Conservation (phyloP, 2,113 vertebrate species). For the Lipophrys pholis region DNA sequence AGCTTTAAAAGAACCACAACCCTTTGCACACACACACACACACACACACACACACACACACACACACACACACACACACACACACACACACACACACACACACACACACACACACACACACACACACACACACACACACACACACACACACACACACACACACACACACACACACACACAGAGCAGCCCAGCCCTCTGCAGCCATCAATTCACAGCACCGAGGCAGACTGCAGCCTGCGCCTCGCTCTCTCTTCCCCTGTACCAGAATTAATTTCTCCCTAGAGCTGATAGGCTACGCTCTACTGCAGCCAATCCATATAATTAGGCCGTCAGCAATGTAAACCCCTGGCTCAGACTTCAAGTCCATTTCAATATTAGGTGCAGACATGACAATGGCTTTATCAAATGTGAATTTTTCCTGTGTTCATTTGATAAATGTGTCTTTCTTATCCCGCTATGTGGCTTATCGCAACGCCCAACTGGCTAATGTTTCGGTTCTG, state of each 20-base stretch:
- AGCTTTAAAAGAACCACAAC: slow-evolving; percentile 65
- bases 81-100: slow-evolving; percentile 6
- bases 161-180: slow-evolving; percentile 25
- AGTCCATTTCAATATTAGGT: slow-evolving; percentile 79
- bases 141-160: slow-evolving; percentile 1
- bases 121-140: slow-evolving; percentile 12
- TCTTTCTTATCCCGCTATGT: slow-evolving; percentile 30
- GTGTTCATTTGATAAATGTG: slow-evolving; percentile 64
- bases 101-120: slow-evolving; percentile 5
- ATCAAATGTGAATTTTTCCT: slow-evolving; percentile 68
- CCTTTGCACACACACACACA: neutral
- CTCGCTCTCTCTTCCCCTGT: slow-evolving; percentile 55
- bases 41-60: slow-evolving; percentile 14
- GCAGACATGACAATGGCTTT: slow-evolving; percentile 78
- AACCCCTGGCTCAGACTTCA: slow-evolving; percentile 78
- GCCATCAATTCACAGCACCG: slow-evolving; percentile 74
- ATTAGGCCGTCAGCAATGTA: slow-evolving; percentile 84
- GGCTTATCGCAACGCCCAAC: slow-evolving; percentile 34
- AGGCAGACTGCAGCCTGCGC: slow-evolving; percentile 67
- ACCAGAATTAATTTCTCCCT: slow-evolving; percentile 79
- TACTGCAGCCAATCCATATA: slow-evolving; percentile 84
- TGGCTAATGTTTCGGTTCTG: slow-evolving; percentile 45
- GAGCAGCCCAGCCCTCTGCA: slow-evolving; percentile 64
- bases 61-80: slow-evolving; percentile 17
- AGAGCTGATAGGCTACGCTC: slow-evolving; percentile 84